These are phyloP conservation scores for Pelecanoides urinatrix DNA, from an alignment of 2,113 vertebrate species.

Conservation along the genomic window DNA sequence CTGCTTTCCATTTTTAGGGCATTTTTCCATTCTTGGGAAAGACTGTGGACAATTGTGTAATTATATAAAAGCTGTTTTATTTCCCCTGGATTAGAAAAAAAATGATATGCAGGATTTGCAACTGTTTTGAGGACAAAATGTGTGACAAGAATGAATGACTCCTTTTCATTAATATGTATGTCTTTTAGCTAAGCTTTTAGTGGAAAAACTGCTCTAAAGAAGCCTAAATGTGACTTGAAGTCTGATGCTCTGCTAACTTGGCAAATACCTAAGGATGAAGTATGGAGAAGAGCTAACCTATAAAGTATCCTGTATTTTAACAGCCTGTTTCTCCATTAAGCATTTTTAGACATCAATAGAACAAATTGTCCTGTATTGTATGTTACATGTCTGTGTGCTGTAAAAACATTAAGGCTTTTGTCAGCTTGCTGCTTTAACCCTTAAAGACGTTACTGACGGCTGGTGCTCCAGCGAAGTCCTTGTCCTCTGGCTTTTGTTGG, in stretches of 20 bases:
- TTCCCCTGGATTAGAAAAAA: constrained; percentile 58
- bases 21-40: constrained; percentile 31
- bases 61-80: constrained; percentile 61
- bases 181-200: constrained; percentile 24
- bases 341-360: constrained; percentile 46
- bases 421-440: constrained; percentile 33
- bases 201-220: constrained; percentile 34
- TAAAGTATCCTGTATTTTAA: constrained; percentile 58
- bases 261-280: constrained; percentile 41
- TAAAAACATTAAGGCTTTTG: constrained; percentile 45
- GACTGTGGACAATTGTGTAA: constrained; percentile 52
- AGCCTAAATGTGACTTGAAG: constrained; percentile 38
- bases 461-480: not conserved
- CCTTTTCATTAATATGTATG: constrained; percentile 39
- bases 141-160: constrained; percentile 54
- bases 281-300: constrained; percentile 56
- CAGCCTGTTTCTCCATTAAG: constrained; percentile 69
- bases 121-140: constrained; percentile 53
- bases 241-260: constrained; percentile 55
- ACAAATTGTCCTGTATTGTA: constrained; percentile 38
- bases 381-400: constrained; percentile 30
- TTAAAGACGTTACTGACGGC: not conserved
- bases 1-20: constrained; percentile 64
- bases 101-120: constrained; percentile 55
- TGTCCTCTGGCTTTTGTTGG: not conserved